A percentile compares a stretch with the other conserved stretches of the same genome.
Conservation (phyloP, 1,140 invertebrate species). For the Phenacoccus solenopsis region DNA sequence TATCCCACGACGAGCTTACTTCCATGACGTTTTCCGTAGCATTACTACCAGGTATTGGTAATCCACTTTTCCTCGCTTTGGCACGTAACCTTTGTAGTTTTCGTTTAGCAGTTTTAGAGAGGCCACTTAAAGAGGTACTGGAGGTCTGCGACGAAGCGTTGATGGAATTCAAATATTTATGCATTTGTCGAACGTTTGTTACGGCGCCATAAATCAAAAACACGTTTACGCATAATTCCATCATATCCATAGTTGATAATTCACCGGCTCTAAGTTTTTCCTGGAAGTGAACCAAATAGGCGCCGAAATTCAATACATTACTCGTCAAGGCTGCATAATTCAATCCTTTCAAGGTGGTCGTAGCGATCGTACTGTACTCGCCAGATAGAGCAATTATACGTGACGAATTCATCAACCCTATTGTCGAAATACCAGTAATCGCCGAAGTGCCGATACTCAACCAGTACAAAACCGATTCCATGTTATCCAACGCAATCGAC, state of each 20-base stretch:
- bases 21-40: neutral
- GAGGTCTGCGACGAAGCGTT: no score
- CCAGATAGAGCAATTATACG: neutral
- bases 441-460: neutral
- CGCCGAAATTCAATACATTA: neutral
- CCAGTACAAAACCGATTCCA: neutral
- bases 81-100: neutral
- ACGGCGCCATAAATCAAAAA: neutral
- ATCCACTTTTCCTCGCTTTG: neutral
- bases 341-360: neutral
- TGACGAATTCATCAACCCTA: neutral
- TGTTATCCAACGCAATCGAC: neutral
- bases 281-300: neutral
- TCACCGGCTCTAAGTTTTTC: neutral
- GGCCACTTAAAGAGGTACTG: neutral
- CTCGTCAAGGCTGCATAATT: neutral
- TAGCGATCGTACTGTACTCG: neutral
- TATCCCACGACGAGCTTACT: neutral
- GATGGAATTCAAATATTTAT: neutral
- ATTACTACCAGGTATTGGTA: no score
- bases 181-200: neutral
- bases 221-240: neutral
- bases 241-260: neutral
- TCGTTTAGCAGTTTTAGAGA: neutral
- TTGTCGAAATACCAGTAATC: neutral